Evolutionary conservation across 1,140 invertebrate species (phyloP).

Genomic region (Limonius californicus): DNA sequence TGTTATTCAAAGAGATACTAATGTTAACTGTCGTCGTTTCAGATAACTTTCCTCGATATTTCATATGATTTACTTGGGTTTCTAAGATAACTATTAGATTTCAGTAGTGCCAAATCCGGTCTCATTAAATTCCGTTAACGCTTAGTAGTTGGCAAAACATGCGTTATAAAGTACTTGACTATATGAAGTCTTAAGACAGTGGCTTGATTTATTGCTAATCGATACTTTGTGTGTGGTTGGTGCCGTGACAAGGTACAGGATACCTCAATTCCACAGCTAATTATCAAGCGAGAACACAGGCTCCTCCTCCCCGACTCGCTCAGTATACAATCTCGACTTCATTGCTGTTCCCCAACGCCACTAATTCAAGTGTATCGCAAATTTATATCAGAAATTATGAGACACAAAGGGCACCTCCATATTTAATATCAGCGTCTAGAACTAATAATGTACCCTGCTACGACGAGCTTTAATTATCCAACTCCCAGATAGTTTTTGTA

Average conservation of each 20-base stretch:
- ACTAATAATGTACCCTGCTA: background rate
- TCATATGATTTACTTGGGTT: too few relatives aligned
- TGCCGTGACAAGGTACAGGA: slow-evolving; percentile 1
- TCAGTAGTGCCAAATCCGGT: too few relatives aligned
- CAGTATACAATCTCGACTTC: background rate
- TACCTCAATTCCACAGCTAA: background rate
- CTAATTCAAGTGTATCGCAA: background rate
- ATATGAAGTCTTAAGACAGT: background rate
- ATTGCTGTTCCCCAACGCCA: background rate
- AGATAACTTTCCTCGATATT: too few relatives aligned
- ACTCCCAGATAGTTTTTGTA: background rate
- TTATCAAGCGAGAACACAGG: background rate
- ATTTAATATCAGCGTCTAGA: background rate
- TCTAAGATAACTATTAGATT: too few relatives aligned
- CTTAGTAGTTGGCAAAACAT: background rate
- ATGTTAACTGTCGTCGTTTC: too few relatives aligned
- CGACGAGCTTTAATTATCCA: background rate
- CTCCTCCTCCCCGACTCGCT: too few relatives aligned
- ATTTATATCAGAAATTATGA: background rate
- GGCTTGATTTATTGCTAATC: background rate
- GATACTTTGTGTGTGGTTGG: background rate
- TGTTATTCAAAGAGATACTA: too few relatives aligned
- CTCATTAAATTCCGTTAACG: background rate
- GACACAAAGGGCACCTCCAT: background rate
- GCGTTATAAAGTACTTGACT: background rate